Evolutionary conservation across 2,797 vertebrate genomes (phyloP), one percentile per base, ranked within the genome.

Genomic region (Sorex maritimensis): DNA sequence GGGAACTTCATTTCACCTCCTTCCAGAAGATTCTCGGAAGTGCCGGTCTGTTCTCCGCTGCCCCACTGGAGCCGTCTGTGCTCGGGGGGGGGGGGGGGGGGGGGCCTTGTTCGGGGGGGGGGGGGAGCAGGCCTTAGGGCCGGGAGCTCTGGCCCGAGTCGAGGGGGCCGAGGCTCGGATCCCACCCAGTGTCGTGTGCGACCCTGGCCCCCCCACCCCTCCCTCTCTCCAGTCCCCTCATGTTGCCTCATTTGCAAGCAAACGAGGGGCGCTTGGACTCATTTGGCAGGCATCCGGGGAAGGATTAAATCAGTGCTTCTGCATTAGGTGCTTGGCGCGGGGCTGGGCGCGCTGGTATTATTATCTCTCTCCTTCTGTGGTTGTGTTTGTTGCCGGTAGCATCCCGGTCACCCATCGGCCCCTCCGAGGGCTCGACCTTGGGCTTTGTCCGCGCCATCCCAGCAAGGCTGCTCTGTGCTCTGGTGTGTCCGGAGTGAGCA

Each of bases 231-330:
- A 17, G 44, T 21, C 69, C 58, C 71, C 23, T 83, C 41, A 44
- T 44, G 10, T 61, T 52, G n/a, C 41, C 72, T 58, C 6, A 24
- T 26, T 72, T n/a, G 49, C 26, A 67, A 19, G 17, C 21, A 68
- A 15, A 23, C 21, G 79, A 61, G n/a, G n/a, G 38, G 14, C 67
- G 49, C 41, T 61, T 72, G 78, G 89, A 81, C 44, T 81, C 46
- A 11, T 44, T 80, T 90, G 65, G 72, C 26, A 80, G 86, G 72
- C 92, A 81, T 68, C 38, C 2, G 73, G 52, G 2, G 28, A 49
- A 82, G 88, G 61, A 77, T 80, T 46, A n/a, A 69, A 34, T 61
- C 12, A 30, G 73, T 5, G 55, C n/a, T 38, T 90, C 63, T 65
- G 72, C 24, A 19, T 30, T 55, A 58, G 86, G 21, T 24, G 5